A percentile compares a stretch with the other conserved stretches of the same genome.
These are phyloP conservation scores for Notiomystis cincta DNA, from an alignment of 2,113 vertebrate species.

Conservation along the genomic window DNA sequence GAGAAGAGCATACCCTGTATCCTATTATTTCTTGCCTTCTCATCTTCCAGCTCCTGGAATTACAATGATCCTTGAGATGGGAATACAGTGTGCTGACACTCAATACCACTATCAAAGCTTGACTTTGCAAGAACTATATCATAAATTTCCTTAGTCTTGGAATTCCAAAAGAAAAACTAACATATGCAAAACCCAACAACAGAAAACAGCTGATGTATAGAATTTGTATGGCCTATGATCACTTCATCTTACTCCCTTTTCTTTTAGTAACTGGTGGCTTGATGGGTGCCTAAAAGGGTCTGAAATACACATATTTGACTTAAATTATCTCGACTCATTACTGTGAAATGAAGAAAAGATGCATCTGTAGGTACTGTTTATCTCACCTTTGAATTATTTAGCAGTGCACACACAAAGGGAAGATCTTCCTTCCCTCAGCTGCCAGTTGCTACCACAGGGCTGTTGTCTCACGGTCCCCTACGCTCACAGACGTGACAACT, in stretches of 20 bases:
- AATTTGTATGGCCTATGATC: neutral
- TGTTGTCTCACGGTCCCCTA: rapidly evolving
- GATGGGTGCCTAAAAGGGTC: neutral
- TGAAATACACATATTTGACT: neutral
- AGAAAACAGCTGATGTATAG: neutral
- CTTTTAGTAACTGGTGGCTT: neutral
- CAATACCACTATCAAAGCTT: neutral
- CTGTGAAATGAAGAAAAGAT: neutral
- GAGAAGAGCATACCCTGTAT: neutral
- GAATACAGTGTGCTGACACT: neutral
- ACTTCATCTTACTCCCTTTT: neutral
- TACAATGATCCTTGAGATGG: neutral
- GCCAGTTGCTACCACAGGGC: neutral
- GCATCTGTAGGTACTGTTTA: neutral
- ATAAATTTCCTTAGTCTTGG: neutral
- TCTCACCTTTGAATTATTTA: neutral
- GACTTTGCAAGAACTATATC: neutral
- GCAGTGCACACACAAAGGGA: neutral
- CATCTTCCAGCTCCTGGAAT: neutral
- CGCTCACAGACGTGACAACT: neutral
- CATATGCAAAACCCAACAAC: neutral
- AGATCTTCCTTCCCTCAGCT: neutral
- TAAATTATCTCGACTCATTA: neutral
- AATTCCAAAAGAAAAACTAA: neutral
- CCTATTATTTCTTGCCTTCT: neutral